Conservation (phyloP, 2,888 invertebrate species). For the Hofmannophila pseudospretella region DNA sequence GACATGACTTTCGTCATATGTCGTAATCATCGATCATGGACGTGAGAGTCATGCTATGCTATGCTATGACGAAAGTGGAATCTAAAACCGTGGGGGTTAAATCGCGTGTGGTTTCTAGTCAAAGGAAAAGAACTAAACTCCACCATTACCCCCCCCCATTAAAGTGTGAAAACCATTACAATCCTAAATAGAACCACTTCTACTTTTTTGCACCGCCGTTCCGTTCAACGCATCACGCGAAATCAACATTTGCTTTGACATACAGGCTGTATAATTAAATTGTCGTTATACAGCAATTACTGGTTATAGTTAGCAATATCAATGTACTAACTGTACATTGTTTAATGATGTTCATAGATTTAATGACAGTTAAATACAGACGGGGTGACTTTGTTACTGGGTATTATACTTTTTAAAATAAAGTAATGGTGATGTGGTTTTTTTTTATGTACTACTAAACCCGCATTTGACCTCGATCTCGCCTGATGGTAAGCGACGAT, state of each 20-base stretch:
- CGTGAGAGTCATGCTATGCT: too few relatives aligned
- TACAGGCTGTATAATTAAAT: constrained; percentile 32
- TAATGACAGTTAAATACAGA: constrained; percentile 9
- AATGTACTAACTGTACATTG: constrained; percentile 9
- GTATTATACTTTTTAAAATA: too few relatives aligned
- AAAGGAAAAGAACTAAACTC: too few relatives aligned
- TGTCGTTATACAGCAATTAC: constrained; percentile 33
- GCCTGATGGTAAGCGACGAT: too few relatives aligned
- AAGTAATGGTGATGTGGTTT: too few relatives aligned
- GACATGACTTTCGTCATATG: too few relatives aligned
- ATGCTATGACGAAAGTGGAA: too few relatives aligned
- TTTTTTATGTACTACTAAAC: too few relatives aligned
- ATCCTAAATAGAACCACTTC: constrained; percentile 21
- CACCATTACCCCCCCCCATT: neutral
- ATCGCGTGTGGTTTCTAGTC: too few relatives aligned
- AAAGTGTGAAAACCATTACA: constrained; percentile 24
- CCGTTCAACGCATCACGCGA: constrained; percentile 30
- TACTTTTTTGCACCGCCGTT: constrained; percentile 10
- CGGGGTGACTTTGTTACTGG: neutral
- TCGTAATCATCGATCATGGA: too few relatives aligned
- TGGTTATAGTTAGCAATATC: constrained; percentile 7
- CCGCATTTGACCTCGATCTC: too few relatives aligned
- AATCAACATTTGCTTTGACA: constrained; percentile 38
- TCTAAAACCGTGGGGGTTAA: too few relatives aligned
- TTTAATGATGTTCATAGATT: constrained; percentile 12